Conservation (phyloP, 2,888 invertebrate genomes). For the Stenolophus ochropezus region DNA sequence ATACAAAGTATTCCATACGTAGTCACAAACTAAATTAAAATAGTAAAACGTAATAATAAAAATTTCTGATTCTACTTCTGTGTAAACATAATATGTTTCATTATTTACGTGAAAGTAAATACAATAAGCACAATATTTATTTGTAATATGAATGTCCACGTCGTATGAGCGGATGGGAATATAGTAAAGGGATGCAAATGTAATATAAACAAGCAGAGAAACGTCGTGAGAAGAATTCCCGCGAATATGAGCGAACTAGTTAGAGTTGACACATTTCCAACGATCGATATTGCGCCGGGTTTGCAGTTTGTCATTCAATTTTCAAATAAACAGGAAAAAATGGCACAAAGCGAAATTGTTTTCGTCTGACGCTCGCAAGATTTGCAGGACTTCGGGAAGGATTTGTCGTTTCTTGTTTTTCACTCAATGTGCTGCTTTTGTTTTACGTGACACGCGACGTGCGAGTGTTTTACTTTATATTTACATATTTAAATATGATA, state of each 20-base stretch:
- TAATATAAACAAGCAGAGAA: conserved; percentile 23
- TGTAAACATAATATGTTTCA: too few relatives aligned
- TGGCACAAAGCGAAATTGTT: conserved; percentile 42
- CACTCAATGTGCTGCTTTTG: background rate
- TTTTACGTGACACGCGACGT: background rate
- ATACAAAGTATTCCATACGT: too few relatives aligned
- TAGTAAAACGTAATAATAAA: too few relatives aligned
- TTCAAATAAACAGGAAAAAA: conserved; percentile 50
- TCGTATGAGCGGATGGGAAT: background rate
- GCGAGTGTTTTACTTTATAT: too few relatives aligned
- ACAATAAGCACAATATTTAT: background rate
- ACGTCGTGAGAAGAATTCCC: background rate
- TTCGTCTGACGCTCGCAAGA: conserved; percentile 22
- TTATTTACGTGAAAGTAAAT: background rate
- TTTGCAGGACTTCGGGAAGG: conserved; percentile 14
- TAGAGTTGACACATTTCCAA: conserved; percentile 46
- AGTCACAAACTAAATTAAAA: too few relatives aligned
- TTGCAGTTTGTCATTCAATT: conserved; percentile 55
- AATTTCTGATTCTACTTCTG: too few relatives aligned
- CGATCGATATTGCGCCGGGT: conserved; percentile 41
- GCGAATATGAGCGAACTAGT: conserved; percentile 31
- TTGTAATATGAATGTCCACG: background rate
- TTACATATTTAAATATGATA: too few relatives aligned
- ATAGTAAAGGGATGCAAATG: conserved; percentile 14
- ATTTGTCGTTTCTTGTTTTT: conserved; percentile 31